Evolutionary conservation across 2,113 vertebrate genomes (phyloP).

Genomic region (Nycticorax nycticorax): DNA sequence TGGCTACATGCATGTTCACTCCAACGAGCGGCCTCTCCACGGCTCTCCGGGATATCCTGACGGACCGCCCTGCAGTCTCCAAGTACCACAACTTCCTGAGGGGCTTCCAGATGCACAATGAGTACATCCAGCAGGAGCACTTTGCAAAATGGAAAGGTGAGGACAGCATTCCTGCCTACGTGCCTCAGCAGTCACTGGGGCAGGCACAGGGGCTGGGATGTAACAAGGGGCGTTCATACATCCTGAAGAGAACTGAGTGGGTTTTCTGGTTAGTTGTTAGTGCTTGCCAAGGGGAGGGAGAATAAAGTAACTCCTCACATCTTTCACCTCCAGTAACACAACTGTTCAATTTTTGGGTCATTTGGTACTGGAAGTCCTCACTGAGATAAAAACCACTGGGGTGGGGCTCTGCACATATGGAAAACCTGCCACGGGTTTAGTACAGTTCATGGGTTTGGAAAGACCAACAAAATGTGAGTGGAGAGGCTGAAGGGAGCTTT

Average conservation of each 20-base stretch:
- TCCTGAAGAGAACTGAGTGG: background rate
- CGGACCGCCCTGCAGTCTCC: conserved; percentile 70
- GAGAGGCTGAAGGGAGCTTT: background rate
- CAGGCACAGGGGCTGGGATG: background rate
- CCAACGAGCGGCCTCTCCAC: conserved; percentile 66
- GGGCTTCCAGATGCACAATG: conserved; percentile 76
- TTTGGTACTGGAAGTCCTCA: background rate
- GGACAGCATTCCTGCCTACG: rapidly evolving
- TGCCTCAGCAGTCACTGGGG: rapidly evolving
- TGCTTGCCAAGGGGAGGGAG: background rate
- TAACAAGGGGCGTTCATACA: rapidly evolving
- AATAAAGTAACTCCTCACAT: background rate
- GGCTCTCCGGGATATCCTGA: conserved; percentile 70
- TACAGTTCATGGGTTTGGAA: background rate
- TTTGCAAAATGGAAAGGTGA: conserved; percentile 80
- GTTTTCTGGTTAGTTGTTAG: background rate
- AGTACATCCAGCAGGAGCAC: conserved; percentile 67
- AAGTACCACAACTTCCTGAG: conserved; percentile 78
- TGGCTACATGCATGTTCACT: conserved; percentile 72
- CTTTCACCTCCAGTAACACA: background rate
- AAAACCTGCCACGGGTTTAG: background rate
- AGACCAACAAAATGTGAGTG: background rate
- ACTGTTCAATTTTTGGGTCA: rapidly evolving
- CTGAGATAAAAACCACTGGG: background rate
- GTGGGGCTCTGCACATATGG: background rate